Evolutionary conservation across 2,113 vertebrate genomes (phyloP).

Genomic region (Lamprologus sp.): DNA sequence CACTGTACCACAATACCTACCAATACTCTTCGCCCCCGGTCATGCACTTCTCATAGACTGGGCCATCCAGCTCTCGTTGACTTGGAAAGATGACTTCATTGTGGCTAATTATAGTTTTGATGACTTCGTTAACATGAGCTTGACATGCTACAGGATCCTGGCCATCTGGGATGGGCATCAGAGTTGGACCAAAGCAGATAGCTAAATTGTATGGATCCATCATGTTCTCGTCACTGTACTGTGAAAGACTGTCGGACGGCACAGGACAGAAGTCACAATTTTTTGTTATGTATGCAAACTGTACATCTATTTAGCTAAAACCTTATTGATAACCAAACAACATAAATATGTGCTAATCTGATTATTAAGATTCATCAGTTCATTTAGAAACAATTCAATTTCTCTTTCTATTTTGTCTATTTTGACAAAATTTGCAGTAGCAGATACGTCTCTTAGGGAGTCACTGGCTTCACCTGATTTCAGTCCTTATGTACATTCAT

Average conservation of each 20-base stretch:
- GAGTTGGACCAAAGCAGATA: slow-evolving; percentile 93
- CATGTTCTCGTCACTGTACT: slow-evolving; percentile 98
- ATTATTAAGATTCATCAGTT: background rate
- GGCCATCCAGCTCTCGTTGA: slow-evolving; percentile 86
- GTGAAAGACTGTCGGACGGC: slow-evolving; percentile 77
- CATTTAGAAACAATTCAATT: background rate
- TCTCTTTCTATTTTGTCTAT: background rate
- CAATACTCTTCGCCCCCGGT: slow-evolving; percentile 93
- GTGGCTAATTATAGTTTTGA: slow-evolving; percentile 92
- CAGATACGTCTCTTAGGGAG: background rate
- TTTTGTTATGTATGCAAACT: background rate
- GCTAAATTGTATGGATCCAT: slow-evolving; percentile 97
- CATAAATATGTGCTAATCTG: background rate
- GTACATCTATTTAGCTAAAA: background rate
- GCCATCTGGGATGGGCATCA: slow-evolving; percentile 93
- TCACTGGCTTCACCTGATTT: background rate
- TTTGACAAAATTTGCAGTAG: background rate
- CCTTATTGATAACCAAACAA: background rate
- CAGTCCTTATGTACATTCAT: background rate
- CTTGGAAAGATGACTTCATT: slow-evolving; percentile 90
- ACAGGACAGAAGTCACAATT: background rate
- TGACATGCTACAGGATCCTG: slow-evolving; percentile 93
- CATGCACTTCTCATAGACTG: slow-evolving; percentile 96
- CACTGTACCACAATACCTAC: slow-evolving; percentile 63
- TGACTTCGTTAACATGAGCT: slow-evolving; percentile 93